Percentiles rank a stretch among this genome's conserved stretches.
Conservation (phyloP, 2,797 vertebrate genomes). For the Hylomyscus alleni region DNA sequence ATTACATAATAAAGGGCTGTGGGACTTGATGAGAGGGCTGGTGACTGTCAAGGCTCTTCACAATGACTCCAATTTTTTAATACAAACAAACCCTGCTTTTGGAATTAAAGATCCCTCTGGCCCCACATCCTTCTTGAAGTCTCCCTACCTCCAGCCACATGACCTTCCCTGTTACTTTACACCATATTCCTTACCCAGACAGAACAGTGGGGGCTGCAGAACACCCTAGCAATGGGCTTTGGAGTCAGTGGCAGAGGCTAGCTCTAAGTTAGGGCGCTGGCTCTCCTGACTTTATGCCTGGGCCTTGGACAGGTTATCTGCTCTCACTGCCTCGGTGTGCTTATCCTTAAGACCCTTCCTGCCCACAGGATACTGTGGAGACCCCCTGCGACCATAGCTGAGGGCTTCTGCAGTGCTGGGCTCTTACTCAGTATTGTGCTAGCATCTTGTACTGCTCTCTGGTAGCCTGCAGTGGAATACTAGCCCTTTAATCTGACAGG, state of each 20-base stretch:
- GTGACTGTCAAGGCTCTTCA: slow-evolving; percentile 36
- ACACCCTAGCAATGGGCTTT: neutral
- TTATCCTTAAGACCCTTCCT: neutral
- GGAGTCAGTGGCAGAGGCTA: neutral
- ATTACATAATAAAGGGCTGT: neutral
- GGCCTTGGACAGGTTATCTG: neutral
- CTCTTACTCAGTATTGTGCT: neutral
- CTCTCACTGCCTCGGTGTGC: neutral
- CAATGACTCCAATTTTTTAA: neutral
- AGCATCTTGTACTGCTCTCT: neutral
- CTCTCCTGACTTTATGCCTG: neutral
- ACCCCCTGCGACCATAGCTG: neutral
- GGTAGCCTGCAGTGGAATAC: rapidly evolving
- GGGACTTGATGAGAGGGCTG: neutral
- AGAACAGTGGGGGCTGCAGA: neutral
- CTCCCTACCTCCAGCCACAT: neutral
- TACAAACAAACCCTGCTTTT: slow-evolving; percentile 33
- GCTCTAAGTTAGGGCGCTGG: neutral
- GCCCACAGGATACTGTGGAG: rapidly evolving
- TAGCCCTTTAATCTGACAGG: neutral
- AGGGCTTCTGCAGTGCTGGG: neutral
- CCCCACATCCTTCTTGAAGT: slow-evolving; percentile 14
- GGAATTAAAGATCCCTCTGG: slow-evolving; percentile 8
- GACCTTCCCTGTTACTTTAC: neutral
- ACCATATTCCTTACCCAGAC: rapidly evolving